Conservation (phyloP, 2,888 invertebrate genomes). For the Agrotis exclamationis region DNA sequence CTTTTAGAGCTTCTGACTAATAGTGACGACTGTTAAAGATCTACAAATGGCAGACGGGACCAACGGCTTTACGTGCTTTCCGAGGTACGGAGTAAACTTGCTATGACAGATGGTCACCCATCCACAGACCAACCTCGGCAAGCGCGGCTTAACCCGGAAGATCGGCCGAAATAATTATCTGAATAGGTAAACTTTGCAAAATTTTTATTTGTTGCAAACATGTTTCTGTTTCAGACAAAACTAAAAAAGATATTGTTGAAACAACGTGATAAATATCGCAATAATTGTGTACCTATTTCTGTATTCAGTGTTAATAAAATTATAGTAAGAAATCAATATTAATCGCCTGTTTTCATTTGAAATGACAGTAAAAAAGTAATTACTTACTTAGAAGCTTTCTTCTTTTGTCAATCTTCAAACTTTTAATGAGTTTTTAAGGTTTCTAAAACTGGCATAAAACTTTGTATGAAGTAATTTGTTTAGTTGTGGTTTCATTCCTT, state of each 20-base stretch:
- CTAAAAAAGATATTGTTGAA: background rate
- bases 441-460: background rate
- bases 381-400: background rate
- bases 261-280: slow-evolving; percentile 1
- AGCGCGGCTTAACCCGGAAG: too few species aligned
- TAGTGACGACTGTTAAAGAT: too few species aligned
- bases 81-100: too few species aligned
- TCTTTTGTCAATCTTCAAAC: slow-evolving; percentile 19
- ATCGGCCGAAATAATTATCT: too few species aligned
- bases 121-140: too few species aligned
- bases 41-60: too few species aligned
- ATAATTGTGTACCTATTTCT: background rate
- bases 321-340: background rate
- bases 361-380: slow-evolving; percentile 6
- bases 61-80: too few species aligned
- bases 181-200: too few species aligned
- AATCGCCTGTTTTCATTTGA: background rate
- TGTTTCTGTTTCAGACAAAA: background rate
- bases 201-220: too few species aligned
- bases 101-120: too few species aligned
- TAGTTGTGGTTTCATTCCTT: background rate
- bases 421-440: slow-evolving; percentile 28
- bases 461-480: slow-evolving; percentile 12
- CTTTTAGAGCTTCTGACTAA: too few species aligned
- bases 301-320: background rate